Base-by-base conservation (phyloP, 1,140 invertebrate species). In the Spodoptera frugiperda region DNA sequence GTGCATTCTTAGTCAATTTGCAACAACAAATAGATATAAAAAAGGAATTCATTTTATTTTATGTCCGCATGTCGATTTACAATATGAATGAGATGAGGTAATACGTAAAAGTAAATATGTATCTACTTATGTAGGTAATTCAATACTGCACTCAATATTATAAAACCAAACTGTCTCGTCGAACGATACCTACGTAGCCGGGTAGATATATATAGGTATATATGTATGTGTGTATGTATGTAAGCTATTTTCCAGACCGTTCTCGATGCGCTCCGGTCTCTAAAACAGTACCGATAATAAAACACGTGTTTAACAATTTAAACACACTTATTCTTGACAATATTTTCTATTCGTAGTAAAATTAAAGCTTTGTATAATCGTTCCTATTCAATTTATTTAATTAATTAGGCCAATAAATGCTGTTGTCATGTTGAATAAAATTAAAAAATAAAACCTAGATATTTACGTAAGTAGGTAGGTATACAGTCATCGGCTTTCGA, bases 21-120 rank as follows among this genome's bases (percentile, higher is more conserved):
- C 15, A 11, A 11, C 15, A 3, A 11, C 15, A 2, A 17, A 61
- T 30, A 39, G 33, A 8, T 39, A 39, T 9, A 39, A 39, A 39
- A 39, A 30, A 30, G 5, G 5, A 30, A 30, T n/a, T 0, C 33
- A 39, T 39, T 39, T 39, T 8, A 39, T 39, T 39, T 39, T 39
- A 39, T 39, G 33, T 39, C 33, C 33, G 33, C 9, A 39, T 9
- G 5, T 39, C 9, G 6, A 39, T 39, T 39, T 61, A n/a, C 33
- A 61, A 44, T 39, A 61, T 57, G 54, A 57, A 57, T 57, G 11
- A 61, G 57, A 61, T 61, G 57, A 33, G 14, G n/a, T 61, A 17
- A 44, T 14, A 44, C 30, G n/a, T 5, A 10, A 11, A 44, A 61
- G 30, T 44, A 61, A 39, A 17, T 44, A 59, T 59, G 25, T 33